Evolutionary conservation across 37 sponge, comb jelly and placozoan species (phyloP), one percentile per base, ranked within the genome.

Genomic region (Lycopodina hypogea): DNA sequence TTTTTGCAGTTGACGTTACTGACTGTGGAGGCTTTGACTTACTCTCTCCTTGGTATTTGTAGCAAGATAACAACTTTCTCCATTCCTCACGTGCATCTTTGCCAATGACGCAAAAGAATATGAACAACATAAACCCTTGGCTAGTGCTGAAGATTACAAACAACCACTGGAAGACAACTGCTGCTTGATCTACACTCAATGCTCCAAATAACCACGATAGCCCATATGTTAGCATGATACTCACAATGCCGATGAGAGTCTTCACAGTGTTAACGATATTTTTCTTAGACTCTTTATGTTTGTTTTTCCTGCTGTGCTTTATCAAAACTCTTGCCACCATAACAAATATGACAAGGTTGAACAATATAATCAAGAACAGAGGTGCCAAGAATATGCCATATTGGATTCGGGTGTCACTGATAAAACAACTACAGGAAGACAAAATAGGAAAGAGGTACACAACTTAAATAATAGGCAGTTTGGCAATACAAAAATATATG

Each of bases 201-300:
- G 83, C 83, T 59, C 78, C 88, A 81, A 87, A 87, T 57, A 82
- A 24, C 88, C 88, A 87, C 1, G 77, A 69, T n/a, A 81, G 57
- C 29, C 88, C 88, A 60, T 81, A 77, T 58, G 81, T 66, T 18
- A 73, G 8, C 86, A 85, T 85, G 58, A 78, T 51, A 52, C 79
- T 40, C 23, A 68, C 14, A 34, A 86, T 38, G 28, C 75, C 74
- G 60, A 81, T 42, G 21, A 80, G 39, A 42, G 75, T 50, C 53
- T 76, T 86, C 2, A 79, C 0, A 11, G 62, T 68, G 12, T 60
- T 61, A 2, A 48, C 45, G 14, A 39, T 19, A 34, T 23, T 22
- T 32, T 24, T 42, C 39, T 21, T 40, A 22, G 42, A 38, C 63
- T 48, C 51, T 71, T 62, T 26, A 36, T 26, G 18, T 66, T 75